Percentiles rank a stretch among this genome's conserved stretches.
These are phyloP conservation scores for Erebia epiphron DNA, from an alignment of 2,888 invertebrate genomes.

Conservation along the genomic window DNA sequence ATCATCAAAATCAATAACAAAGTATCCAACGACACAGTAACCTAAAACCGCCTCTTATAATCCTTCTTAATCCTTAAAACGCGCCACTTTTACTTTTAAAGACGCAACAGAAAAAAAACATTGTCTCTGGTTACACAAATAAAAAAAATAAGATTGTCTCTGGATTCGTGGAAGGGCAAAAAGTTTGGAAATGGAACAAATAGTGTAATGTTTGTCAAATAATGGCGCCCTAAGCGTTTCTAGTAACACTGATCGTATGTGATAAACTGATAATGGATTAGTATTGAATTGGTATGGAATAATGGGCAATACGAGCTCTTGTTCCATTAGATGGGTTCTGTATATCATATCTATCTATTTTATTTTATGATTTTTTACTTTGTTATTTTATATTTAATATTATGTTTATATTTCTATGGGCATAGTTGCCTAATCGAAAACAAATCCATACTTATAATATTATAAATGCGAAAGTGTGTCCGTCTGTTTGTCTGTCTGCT, in stretches of 20 bases:
- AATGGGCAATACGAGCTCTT: not conserved
- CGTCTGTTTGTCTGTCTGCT: too few relatives aligned
- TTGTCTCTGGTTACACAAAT: conserved; percentile 32
- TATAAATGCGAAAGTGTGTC: too few relatives aligned
- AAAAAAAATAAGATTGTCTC: conserved; percentile 33
- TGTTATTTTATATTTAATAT: too few relatives aligned
- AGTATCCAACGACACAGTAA: not conserved
- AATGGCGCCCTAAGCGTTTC: conserved; percentile 63
- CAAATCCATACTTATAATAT: too few relatives aligned
- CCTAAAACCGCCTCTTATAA: conserved; percentile 11
- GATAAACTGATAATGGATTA: conserved; percentile 46
- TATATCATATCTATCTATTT: not conserved
- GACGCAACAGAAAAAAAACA: conserved; percentile 32
- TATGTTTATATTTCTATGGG: too few relatives aligned
- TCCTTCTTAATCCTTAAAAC: conserved; percentile 29
- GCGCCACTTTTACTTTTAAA: conserved; percentile 38
- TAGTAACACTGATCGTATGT: conserved; percentile 57
- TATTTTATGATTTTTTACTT: too few relatives aligned
- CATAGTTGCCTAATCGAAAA: too few relatives aligned
- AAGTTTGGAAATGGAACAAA: conserved; percentile 29
- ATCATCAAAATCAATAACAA: not conserved
- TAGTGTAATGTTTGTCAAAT: conserved; percentile 58
- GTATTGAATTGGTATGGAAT: conserved; percentile 5
- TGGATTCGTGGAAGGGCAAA: conserved; percentile 35
- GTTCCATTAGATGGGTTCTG: not conserved